Evolutionary conservation across 2,113 vertebrate genomes (phyloP).

Genomic region (Cryptomyrus ogoouensis): DNA sequence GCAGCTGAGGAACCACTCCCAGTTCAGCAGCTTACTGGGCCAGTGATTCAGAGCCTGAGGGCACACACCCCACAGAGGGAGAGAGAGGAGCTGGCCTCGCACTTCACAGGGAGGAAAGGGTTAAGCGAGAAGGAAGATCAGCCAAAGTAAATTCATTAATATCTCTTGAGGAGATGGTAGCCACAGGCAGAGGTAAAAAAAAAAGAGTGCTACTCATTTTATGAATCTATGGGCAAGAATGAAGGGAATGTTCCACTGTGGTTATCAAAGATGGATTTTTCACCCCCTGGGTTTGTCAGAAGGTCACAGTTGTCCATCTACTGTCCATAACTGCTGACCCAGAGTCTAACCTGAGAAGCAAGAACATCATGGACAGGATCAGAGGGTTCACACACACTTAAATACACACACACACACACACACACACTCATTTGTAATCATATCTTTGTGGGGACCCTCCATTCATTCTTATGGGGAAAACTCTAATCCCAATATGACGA

Average conservation of each 20-base stretch:
- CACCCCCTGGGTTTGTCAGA: constrained; percentile 16
- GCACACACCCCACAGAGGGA: background rate
- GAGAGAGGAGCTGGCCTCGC: background rate
- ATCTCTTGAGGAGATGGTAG: background rate
- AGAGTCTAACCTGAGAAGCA: background rate
- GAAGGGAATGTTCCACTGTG: constrained; percentile 56
- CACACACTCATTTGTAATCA: background rate
- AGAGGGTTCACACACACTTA: background rate
- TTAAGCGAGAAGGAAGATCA: background rate
- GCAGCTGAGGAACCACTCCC: background rate
- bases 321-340: background rate
- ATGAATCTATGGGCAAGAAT: constrained; percentile 49
- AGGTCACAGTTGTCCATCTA: background rate
- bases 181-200: background rate
- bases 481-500: too few relatives aligned
- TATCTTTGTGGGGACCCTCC: too few relatives aligned
- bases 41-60: background rate
- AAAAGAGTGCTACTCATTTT: constrained; percentile 28
- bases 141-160: constrained; percentile 1
- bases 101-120: background rate
- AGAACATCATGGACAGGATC: background rate
- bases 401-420: background rate
- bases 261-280: constrained; percentile 49
- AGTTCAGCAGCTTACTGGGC: background rate
- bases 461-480: too few relatives aligned